phyloP scores from a whole-genome alignment of 2,888 invertebrate species.

The Drosophila nr. medialis region DNA sequence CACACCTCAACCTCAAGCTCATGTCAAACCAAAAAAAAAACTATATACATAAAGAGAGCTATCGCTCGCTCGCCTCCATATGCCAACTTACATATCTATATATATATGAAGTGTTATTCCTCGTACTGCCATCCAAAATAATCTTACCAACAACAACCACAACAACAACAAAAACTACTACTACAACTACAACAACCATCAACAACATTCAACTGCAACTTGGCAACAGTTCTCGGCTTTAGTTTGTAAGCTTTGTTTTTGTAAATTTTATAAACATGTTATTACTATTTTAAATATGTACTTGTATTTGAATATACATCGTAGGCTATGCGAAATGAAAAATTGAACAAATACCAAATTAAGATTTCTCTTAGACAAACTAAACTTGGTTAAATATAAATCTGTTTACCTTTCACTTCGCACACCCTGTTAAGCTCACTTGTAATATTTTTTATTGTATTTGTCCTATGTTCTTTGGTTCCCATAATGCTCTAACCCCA shows the following conservation, averaged over 20 bases:
- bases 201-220: conserved; percentile 59
- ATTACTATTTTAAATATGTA: conserved; percentile 36
- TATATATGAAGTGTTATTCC: conserved; percentile 47
- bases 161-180: conserved; percentile 43
- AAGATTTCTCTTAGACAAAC: not conserved
- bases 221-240: conserved; percentile 69
- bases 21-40: conserved; percentile 20
- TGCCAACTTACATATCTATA: conserved; percentile 41
- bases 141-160: conserved; percentile 53
- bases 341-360: not conserved
- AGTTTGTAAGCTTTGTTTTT: conserved; percentile 68
- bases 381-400: not conserved
- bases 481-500: conserved; percentile 63
- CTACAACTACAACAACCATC: conserved; percentile 37
- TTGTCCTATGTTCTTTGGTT: conserved; percentile 68
- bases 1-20: conserved; percentile 64
- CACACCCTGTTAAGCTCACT: conserved; percentile 20
- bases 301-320: conserved; percentile 25
- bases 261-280: conserved; percentile 53
- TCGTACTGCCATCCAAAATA: conserved; percentile 62
- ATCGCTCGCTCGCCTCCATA: conserved; percentile 48
- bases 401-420: conserved; percentile 29
- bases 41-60: conserved; percentile 13
- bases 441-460: conserved; percentile 60
- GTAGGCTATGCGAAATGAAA: conserved; percentile 25